phyloP scores from a whole-genome alignment of 2,888 invertebrate genomes.

The Graphium colonna region DNA sequence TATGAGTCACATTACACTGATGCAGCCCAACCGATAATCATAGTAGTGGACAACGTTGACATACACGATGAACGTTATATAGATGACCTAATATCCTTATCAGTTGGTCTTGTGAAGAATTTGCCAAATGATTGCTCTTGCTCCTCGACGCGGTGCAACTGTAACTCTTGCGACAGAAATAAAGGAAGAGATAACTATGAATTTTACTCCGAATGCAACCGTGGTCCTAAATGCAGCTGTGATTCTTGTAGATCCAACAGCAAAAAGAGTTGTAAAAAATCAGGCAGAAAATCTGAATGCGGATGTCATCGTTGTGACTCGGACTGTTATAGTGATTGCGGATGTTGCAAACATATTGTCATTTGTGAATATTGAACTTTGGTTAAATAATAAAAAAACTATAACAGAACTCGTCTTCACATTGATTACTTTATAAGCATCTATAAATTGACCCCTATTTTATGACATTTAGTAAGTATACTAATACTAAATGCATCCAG shows the following conservation, averaged over 20 bases:
- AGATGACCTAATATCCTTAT: slow-evolving; percentile 16
- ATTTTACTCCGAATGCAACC: slow-evolving; percentile 16
- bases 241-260: slow-evolving; percentile 6
- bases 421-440: too few species aligned
- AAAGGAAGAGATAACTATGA: slow-evolving; percentile 9
- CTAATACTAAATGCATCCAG: too few species aligned
- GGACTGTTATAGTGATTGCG: slow-evolving; percentile 23
- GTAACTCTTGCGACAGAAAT: slow-evolving; percentile 12
- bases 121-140: slow-evolving; percentile 8
- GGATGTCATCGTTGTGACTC: slow-evolving; percentile 15
- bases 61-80: slow-evolving; percentile 11
- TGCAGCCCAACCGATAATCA: slow-evolving; percentile 15
- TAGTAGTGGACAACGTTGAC: slow-evolving; percentile 20
- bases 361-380: slow-evolving; percentile 13
- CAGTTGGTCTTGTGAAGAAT: slow-evolving; percentile 7
- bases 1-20: slow-evolving; percentile 3
- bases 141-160: slow-evolving; percentile 8
- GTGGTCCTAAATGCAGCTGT: slow-evolving; percentile 1
- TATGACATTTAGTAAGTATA: too few species aligned
- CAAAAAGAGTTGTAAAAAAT: slow-evolving; percentile 15
- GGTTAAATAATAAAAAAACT: neutral
- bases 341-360: slow-evolving; percentile 17
- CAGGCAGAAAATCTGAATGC: slow-evolving; percentile 18
- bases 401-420: neutral
- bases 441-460: too few species aligned